Evolutionary conservation across 2,888 invertebrate genomes (phyloP), one percentile per base, ranked within the genome.

Genomic region (Brassicogethes aeneus): DNA sequence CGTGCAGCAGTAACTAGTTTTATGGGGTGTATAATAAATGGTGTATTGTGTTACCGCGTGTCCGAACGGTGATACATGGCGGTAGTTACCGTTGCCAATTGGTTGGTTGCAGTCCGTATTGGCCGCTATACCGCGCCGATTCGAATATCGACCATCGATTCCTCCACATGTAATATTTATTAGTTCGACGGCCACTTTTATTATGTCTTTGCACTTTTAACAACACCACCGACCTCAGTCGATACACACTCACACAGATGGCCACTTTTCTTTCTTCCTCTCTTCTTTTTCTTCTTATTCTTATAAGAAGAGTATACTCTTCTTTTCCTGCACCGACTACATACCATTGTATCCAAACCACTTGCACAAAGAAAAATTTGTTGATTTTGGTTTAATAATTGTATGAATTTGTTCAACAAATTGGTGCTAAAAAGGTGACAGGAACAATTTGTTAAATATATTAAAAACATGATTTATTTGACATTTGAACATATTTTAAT

Each of bases 21-120:
- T 62, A 62, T 60, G 57, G 61, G 61, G 60, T 62, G 61, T 59
- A 61, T 64, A 63, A 64, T 61, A 61, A 63, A 63, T 58, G 60
- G 58, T 56, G 61, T 60, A 64, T 64, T 63, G 62, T 64, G 55
- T 62, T 62, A 59, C 62, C n/a, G 59, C 58, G 55, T 59, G 60
- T 61, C 57, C 59, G 48, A 53, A 44, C 51, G 52, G 61, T 64
- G 62, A 63, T 63, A 56, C 63, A 63, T 61, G 60, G 61, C 59
- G 52, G 60, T 62, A 62, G 62, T 63, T 63, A 63, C 53, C 47
- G 54, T 51, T 49, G 55, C 57, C 62, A 62, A 64, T 64, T 63
- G 62, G 59, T 57, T 40, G 45, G 45, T 46, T 48, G 51, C 39
- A 46, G 42, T 46, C 43, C 44, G 41, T 46, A 46, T 46, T 43